Base-by-base conservation (phyloP, 2,113 vertebrate genomes). In the Balaeniceps rex region DNA sequence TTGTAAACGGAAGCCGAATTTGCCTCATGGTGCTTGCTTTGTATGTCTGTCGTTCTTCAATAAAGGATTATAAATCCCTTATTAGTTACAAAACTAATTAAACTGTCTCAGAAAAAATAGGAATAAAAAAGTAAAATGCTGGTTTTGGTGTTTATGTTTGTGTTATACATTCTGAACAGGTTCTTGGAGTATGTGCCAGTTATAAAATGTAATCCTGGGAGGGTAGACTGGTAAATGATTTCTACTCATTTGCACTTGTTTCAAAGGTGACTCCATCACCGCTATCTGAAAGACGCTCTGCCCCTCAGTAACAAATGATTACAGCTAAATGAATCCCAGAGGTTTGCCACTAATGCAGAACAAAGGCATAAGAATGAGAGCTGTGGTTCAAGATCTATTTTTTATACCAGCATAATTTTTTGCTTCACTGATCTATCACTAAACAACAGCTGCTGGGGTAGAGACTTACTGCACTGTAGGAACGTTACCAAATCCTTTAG, bases 401-500 rank as follows among this genome's bases (percentile, higher is more conserved):
- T 98, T 98, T 95, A 98, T 98, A 97, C 88, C 78, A 42, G 98
- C 98, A 98, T 99, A 98, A 99, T 99, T 99, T 99, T 98, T 99
- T 98, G 98, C 98, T 99, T 99, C 98, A 98, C 98, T 99, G 98
- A 99, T 99, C 98, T 99, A 98, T 98, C 98, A 98, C 98, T 98
- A 98, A 99, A 99, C 98, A 99, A 98, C 99, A 99, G 98, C 98
- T 99, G 98, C 98, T 98, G 96, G 97, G 97, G 96, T 97, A 96
- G 97, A 98, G 98, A 96, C 96, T 97, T 94, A 75, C 83, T 55
- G 81, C 95, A 84, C 97, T 97, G 88, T 91, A 94, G 97, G 97
- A 98, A 98, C 93, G 80, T 94, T 82, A 80, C 74, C 61, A 83
- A 92, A 97, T 97, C 97, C 95, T 97, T 97, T 84, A 97, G 97